Evolutionary conservation across 2,888 invertebrate genomes (phyloP), one percentile per base, ranked within the genome.

Genomic region (Sphaerophoria taeniata): DNA sequence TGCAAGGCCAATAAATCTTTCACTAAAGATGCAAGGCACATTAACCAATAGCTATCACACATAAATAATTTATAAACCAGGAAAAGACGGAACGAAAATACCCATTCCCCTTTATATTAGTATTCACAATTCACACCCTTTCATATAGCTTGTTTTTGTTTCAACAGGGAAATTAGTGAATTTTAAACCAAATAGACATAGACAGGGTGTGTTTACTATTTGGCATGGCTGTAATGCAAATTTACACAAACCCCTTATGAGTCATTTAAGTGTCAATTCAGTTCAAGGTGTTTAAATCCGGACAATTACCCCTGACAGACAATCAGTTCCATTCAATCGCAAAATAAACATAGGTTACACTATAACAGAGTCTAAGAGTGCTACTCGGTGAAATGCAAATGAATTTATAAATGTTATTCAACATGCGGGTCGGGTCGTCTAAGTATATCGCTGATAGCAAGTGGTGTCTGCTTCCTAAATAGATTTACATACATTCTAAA

Each of bases 241-340:
- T 47, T 36, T 16, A 5, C 3, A 12, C 11, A 0, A 36, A 12
- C 11, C 34, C 61, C 34, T 45, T 71, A 14, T 51, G 11, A 69
- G 45, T 76, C 53, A 45, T 70, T 60, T 7, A 51, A 76, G 43
- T 76, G 60, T 39, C 60, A 53, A 51, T 61, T 47, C 34, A 31
- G 55, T 73, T 58, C 73, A 67, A 16, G 65, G 72, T 34, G 33
- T 34, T 61, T 0, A 14, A 36, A 14, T 36, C 63, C 58, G 58
- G 58, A 34, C 72, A 73, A 51, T 72, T 56, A 78, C 72, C 56
- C 9, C 33, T 58, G 36, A 12, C 51, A 45, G 45, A 43, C 65
- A 60, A 73, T 67, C 65, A 73, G 31, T 49, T 60, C 31, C 34
- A 16, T 61, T 80, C 60, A 67, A 61, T 61, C 31, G 51, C 39